These are phyloP conservation scores for Cepaea nemoralis DNA, from an alignment of 1,140 invertebrate genomes.

Conservation along the genomic window DNA sequence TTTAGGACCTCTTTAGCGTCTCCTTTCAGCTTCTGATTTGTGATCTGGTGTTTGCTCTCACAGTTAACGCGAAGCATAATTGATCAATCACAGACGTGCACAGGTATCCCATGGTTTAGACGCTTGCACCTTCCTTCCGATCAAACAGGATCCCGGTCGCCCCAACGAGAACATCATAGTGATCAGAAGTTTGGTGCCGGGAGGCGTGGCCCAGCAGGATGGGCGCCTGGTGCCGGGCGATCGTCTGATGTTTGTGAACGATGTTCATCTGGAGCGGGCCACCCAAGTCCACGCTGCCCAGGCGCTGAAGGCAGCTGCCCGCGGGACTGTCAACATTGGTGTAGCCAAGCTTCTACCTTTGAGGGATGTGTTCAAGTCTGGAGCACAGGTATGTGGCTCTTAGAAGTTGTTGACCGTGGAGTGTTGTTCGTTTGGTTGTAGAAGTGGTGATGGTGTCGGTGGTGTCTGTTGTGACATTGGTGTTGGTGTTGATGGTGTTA, in stretches of 20 bases:
- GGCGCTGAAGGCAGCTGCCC: conserved; percentile 84
- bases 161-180: conserved; percentile 89
- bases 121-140: too few species aligned
- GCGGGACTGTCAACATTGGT: conserved; percentile 92
- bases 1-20: too few species aligned
- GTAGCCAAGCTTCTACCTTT: conserved; percentile 98
- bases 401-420: too few species aligned
- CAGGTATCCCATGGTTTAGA: too few species aligned
- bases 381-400: conserved; percentile 28
- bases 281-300: conserved; percentile 96
- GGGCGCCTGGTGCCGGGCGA: conserved; percentile 97
- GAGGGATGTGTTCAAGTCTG: conserved; percentile 31
- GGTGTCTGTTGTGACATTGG: too few species aligned
- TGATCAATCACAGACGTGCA: too few species aligned
- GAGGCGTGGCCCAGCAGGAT: conserved; percentile 95
- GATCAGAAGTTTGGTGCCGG: conserved; percentile 96
- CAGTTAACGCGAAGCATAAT: too few species aligned
- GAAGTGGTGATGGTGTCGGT: too few species aligned
- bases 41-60: too few species aligned
- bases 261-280: conserved; percentile 92
- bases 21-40: too few species aligned
- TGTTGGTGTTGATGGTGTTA: too few species aligned
- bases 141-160: conserved; percentile 67
- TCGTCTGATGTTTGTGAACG: conserved; percentile 95
- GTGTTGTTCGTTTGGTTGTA: too few species aligned